phyloP scores from a whole-genome alignment of 2,888 invertebrate genomes.

The Rhimphoctona megacephalus region DNA sequence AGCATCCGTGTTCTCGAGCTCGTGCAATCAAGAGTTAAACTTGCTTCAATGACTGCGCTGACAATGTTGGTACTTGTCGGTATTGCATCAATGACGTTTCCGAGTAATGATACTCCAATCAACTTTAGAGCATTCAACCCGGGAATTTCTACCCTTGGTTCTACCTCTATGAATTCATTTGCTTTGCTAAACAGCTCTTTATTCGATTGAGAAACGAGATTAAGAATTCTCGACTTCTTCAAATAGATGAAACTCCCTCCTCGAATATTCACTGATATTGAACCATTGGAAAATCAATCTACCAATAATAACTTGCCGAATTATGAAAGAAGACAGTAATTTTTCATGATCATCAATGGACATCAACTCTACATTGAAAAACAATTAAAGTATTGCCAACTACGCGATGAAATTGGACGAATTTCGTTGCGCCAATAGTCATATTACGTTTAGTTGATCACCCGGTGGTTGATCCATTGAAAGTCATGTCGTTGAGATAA shows the following conservation, averaged over 20 bases:
- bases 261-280: neutral
- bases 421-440: too few species aligned
- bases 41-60: constrained; percentile 16
- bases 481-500: too few species aligned
- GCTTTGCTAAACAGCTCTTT: constrained; percentile 25
- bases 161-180: constrained; percentile 18
- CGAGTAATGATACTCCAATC: constrained; percentile 18
- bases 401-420: too few species aligned
- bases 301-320: neutral
- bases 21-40: constrained; percentile 24
- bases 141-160: neutral
- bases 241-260: neutral
- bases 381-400: too few species aligned
- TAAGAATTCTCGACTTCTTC: neutral
- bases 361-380: neutral
- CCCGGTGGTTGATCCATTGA: too few species aligned
- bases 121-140: constrained; percentile 31
- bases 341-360: neutral
- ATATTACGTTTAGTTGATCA: too few species aligned
- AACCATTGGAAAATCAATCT: neutral
- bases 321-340: neutral
- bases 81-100: constrained; percentile 12
- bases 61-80: constrained; percentile 8
- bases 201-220: neutral
- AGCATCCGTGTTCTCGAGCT: constrained; percentile 23